Conservation (phyloP, 2,888 invertebrate genomes). For the Baccha elongata region DNA sequence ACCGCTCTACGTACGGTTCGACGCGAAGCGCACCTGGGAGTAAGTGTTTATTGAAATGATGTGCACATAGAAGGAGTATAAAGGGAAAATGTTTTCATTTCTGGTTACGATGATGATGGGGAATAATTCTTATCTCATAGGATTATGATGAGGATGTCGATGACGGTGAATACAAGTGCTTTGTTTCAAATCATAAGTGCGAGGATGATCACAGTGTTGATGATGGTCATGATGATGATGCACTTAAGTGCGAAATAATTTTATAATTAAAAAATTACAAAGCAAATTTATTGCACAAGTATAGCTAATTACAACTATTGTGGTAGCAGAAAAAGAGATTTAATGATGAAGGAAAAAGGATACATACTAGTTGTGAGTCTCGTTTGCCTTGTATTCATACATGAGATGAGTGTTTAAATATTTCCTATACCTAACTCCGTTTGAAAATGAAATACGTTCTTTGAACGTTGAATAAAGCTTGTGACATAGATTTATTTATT, state of each 20-base stretch:
- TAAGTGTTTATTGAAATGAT: conserved; percentile 53
- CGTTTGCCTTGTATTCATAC: conserved; percentile 9
- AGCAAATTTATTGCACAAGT: conserved; percentile 27
- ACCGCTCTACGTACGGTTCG: conserved; percentile 30
- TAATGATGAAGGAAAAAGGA: conserved; percentile 32
- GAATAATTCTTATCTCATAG: conserved; percentile 54
- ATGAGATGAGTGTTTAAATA: conserved; percentile 25
- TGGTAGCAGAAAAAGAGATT: conserved; percentile 7
- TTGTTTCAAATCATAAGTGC: conserved; percentile 44
- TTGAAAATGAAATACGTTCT: conserved; percentile 16
- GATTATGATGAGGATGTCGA: conserved; percentile 56
- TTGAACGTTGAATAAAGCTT: conserved; percentile 22
- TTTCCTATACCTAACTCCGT: conserved; percentile 4
- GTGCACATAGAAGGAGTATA: conserved; percentile 36
- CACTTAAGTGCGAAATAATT: conserved; percentile 53
- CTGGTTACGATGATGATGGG: conserved; percentile 43
- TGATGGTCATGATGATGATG: conserved; percentile 46
- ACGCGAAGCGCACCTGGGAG: conserved; percentile 42
- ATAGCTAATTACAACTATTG: conserved; percentile 37
- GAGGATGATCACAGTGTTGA: conserved; percentile 40
- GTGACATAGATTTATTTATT: conserved; percentile 35
- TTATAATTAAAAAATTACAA: conserved; percentile 38
- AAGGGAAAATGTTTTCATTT: conserved; percentile 50
- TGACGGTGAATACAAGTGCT: conserved; percentile 43
- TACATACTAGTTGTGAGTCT: conserved; percentile 25